Conservation (phyloP, 2,888 invertebrate species). For the Stenotaenia linearis region DNA sequence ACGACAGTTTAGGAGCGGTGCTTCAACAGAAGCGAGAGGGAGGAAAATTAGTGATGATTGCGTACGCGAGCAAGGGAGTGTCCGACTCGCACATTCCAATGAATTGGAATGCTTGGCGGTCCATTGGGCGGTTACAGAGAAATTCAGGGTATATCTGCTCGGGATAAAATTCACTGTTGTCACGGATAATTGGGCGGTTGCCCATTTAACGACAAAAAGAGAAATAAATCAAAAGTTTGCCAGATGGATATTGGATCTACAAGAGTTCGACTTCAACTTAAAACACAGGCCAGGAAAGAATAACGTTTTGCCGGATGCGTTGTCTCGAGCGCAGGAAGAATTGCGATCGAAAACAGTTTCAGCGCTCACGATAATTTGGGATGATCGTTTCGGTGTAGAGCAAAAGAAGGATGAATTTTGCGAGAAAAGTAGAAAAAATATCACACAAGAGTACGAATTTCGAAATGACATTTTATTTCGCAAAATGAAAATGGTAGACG, state of each 20-base stretch:
- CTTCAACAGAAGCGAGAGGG: constrained; percentile 26
- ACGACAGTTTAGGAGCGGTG: constrained; percentile 24
- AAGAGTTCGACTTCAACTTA: not conserved
- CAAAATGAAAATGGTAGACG: no score
- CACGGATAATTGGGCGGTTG: not conserved
- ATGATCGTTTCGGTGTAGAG: not conserved
- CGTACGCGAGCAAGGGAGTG: no score
- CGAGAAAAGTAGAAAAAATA: not conserved
- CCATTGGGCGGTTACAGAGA: not conserved
- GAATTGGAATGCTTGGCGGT: no score
- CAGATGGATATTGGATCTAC: not conserved
- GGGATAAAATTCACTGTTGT: not conserved
- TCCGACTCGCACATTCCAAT: no score
- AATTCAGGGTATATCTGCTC: no score
- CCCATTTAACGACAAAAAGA: not conserved
- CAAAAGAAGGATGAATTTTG: not conserved
- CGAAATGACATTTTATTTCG: no score
- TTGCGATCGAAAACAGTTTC: not conserved
- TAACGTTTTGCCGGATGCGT: not conserved
- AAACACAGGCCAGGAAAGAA: not conserved
- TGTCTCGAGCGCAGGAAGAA: no score
- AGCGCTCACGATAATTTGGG: not conserved
- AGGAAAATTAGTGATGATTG: not conserved
- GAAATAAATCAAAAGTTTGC: not conserved
- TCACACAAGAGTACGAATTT: no score